Conservation (phyloP, 1,140 invertebrate genomes). For the Sitodiplosis mosellana region DNA sequence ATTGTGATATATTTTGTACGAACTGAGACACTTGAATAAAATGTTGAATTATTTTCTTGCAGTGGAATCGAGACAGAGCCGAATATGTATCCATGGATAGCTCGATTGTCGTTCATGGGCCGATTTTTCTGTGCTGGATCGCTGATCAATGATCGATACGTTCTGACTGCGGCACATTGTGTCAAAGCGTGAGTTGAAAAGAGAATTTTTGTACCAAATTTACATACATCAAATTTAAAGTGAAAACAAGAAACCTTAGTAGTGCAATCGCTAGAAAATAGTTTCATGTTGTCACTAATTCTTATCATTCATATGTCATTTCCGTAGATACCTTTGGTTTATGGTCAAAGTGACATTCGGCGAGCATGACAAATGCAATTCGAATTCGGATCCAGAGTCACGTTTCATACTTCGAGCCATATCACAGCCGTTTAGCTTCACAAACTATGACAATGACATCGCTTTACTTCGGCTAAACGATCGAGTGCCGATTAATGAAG, state of each 20-base stretch:
- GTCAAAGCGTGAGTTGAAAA: not conserved
- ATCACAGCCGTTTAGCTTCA: constrained; percentile 56
- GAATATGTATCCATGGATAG: not conserved
- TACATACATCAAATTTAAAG: too few relatives aligned
- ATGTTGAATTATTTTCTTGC: too few relatives aligned
- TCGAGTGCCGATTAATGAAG: constrained; percentile 48
- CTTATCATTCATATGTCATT: too few relatives aligned
- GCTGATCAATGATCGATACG: constrained; percentile 4
- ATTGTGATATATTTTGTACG: too few relatives aligned
- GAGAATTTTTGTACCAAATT: not conserved
- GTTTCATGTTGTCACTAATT: too few relatives aligned
- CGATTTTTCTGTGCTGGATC: constrained; percentile 10
- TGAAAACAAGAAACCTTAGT: too few relatives aligned
- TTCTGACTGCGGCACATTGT: constrained; percentile 7
- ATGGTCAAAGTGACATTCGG: constrained; percentile 75
- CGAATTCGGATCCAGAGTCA: constrained; percentile 44
- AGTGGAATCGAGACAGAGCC: too few relatives aligned
- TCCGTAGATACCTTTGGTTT: constrained; percentile 63
- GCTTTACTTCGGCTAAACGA: constrained; percentile 60
- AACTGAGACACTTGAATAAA: too few relatives aligned
- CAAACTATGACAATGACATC: constrained; percentile 72
- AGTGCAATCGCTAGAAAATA: too few relatives aligned
- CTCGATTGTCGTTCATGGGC: not conserved
- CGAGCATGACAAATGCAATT: constrained; percentile 59
- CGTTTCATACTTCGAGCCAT: constrained; percentile 53